A percentile compares a stretch with the other conserved stretches of the same genome.
phyloP scores from a whole-genome alignment of 2,888 invertebrate genomes.

The Lasioglossum vierecki region DNA sequence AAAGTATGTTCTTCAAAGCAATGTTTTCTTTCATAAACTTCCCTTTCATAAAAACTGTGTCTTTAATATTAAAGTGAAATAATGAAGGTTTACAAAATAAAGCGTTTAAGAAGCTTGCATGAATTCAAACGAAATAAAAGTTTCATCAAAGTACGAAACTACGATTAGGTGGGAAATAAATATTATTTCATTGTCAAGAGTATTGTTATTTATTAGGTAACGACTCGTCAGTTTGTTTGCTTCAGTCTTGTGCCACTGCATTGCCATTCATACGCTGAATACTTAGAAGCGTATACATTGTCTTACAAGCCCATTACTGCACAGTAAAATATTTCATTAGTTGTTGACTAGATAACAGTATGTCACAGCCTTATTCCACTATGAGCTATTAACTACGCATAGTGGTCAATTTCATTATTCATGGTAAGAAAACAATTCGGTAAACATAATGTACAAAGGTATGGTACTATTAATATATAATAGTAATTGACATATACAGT shows the following conservation, averaged over 20 bases:
- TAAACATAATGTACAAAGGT: constrained; percentile 65
- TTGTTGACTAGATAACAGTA: constrained; percentile 70
- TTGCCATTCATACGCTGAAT: constrained; percentile 64
- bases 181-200: constrained; percentile 58
- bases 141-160: constrained; percentile 2
- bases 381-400: constrained; percentile 59
- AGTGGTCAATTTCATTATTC: constrained; percentile 51
- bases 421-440: constrained; percentile 48
- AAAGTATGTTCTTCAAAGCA: constrained; percentile 74
- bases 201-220: constrained; percentile 68
- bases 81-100: background rate
- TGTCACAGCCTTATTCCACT: constrained; percentile 73
- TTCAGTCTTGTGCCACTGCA: constrained; percentile 70
- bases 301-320: constrained; percentile 66
- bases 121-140: background rate
- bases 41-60: background rate
- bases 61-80: background rate
- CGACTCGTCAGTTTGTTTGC: constrained; percentile 61
- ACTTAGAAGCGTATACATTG: constrained; percentile 65
- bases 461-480: constrained; percentile 37
- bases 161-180: constrained; percentile 59
- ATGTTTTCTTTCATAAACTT: constrained; percentile 17
- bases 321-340: constrained; percentile 56
- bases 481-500: constrained; percentile 47
- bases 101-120: background rate